Conservation (phyloP, 92 coral and sea anemone species). For the Epizoanthus ramosus region DNA sequence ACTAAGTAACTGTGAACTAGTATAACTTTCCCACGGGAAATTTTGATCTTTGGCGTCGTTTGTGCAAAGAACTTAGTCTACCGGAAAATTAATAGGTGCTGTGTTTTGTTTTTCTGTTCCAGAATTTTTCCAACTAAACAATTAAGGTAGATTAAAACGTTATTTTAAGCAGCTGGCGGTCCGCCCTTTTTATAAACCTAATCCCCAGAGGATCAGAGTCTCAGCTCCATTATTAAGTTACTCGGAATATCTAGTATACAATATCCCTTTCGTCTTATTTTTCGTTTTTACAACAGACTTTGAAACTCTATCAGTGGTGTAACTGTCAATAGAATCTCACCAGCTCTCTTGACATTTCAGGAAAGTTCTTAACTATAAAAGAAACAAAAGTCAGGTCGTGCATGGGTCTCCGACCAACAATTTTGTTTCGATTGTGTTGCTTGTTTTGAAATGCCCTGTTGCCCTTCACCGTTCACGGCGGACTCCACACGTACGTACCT, state of each 20-base stretch:
- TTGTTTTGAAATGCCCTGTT: no score
- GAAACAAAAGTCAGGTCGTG: no score
- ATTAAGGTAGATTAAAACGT: not conserved
- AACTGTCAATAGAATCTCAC: no score
- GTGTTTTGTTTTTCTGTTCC: constrained; percentile 12
- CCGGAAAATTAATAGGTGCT: constrained; percentile 1
- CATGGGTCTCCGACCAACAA: no score
- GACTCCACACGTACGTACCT: no score
- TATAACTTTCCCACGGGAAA: constrained; percentile 30
- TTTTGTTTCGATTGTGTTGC: no score
- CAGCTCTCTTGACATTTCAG: no score
- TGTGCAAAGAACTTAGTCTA: constrained; percentile 4
- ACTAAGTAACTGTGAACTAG: not conserved
- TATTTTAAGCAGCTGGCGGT: not conserved
- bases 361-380: no score
- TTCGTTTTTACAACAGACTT: no score
- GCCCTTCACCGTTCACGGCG: no score
- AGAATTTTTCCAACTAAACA: not conserved
- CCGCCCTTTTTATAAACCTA: not conserved
- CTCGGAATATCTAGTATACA: not conserved
- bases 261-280: no score
- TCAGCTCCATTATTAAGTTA: not conserved
- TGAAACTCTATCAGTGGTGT: no score
- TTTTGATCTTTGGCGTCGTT: not conserved
- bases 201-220: not conserved